phyloP scores from a whole-genome alignment of 1,140 invertebrate species.

The Acromyrmex echinatior region DNA sequence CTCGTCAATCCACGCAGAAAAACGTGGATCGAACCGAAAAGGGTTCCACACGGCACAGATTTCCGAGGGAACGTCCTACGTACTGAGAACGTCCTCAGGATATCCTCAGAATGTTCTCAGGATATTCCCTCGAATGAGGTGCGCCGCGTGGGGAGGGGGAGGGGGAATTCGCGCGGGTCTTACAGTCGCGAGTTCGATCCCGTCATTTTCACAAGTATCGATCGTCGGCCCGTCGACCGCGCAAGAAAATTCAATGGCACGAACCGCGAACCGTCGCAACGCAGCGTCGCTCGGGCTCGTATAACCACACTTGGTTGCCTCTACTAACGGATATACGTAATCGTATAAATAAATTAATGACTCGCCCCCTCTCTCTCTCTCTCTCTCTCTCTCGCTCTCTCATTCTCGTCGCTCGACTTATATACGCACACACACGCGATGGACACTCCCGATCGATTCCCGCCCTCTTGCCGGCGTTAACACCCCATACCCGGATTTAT shows the following conservation, averaged over 20 bases:
- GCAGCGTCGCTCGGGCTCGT: slow-evolving; percentile 38
- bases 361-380: slow-evolving; percentile 7
- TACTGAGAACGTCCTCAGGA: too few relatives aligned
- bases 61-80: too few relatives aligned
- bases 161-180: not conserved
- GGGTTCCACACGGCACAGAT: too few relatives aligned
- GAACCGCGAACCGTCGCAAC: slow-evolving; percentile 38
- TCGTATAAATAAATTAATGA: slow-evolving; percentile 62
- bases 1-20: too few relatives aligned
- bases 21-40: too few relatives aligned
- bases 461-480: slow-evolving; percentile 31
- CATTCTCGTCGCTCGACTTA: slow-evolving; percentile 55
- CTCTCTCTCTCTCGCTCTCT: slow-evolving; percentile 14
- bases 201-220: slow-evolving; percentile 76
- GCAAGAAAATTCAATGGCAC: slow-evolving; percentile 54
- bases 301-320: slow-evolving; percentile 44
- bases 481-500: not conserved
- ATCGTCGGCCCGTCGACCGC: slow-evolving; percentile 30
- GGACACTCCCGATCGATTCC: slow-evolving; percentile 22
- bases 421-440: slow-evolving; percentile 38
- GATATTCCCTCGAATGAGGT: too few relatives aligned
- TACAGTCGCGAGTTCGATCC: slow-evolving; percentile 75
- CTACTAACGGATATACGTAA: slow-evolving; percentile 55
- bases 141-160: too few relatives aligned
- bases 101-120: too few relatives aligned